Base-by-base conservation (phyloP, 2,113 vertebrate species). In the Columba livia region DNA sequence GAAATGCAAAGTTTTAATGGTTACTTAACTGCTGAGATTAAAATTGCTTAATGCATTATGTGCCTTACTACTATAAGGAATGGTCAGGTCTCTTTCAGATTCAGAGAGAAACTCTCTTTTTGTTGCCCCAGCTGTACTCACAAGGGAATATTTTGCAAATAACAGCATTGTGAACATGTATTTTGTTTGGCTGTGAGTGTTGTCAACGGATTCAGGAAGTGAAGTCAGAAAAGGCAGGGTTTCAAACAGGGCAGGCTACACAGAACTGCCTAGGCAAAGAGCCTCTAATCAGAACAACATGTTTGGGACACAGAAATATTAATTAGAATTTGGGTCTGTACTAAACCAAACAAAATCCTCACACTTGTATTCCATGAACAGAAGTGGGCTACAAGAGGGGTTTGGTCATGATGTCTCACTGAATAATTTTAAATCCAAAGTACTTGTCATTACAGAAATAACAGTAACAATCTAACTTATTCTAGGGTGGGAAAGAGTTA, bases 151-250 rank as follows among this genome's bases (percentile, higher is more conserved):
- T 97, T 98, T 96, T 93, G 96, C 97, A 97, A 98, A 98, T 97
- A 96, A 96, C 72, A 78, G 98, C 94, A 96, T 96, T 97, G 97
- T 98, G 97, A 96, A 93, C 97, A 97, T 98, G 95, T 98, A 97
- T 98, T 98, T 98, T 97, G 95, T 95, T 98, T 98, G 98, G 98
- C 98, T 97, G 95, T 67, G 91, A 95, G 87, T 95, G 92, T 94
- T 97, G 97, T 98, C 97, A 98, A 96, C 94, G 96, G 96, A 97
- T 96, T 98, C 97, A 98, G 98, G 97, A 98, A 98, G 97, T 98
- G 97, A 97, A 97, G 96, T 98, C 96, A 97, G 97, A 98, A 93
- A 97, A 97, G 94, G 95, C 97, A 97, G 94, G 95, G 96, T 97
- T 97, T 98, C 97, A 97, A 97, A 97, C 92, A 93, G 78, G 94